Conservation (phyloP, 2,113 vertebrate species). For the Sterna hirundo region DNA sequence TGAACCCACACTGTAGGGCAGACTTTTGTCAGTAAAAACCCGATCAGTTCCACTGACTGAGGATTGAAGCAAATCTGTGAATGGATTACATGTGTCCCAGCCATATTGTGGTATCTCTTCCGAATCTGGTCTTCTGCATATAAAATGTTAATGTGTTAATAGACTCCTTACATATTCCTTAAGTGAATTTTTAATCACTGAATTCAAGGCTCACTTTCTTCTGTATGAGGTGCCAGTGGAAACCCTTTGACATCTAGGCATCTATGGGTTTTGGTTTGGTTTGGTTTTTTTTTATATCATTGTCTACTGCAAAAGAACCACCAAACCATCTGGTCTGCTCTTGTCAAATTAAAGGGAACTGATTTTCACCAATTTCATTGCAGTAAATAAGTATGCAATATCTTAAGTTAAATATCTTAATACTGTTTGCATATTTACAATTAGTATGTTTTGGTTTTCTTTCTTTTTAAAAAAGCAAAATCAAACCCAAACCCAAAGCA, state of each 20-base stretch:
- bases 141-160: neutral
- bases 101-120: neutral
- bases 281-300: neutral
- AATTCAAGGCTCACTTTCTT: neutral
- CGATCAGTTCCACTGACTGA: neutral
- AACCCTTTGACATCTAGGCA: neutral
- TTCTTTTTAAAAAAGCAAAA: neutral
- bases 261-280: neutral
- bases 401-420: neutral
- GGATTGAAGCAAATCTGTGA: neutral
- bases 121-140: neutral
- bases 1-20: accelerated
- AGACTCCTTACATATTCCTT: neutral
- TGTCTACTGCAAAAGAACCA: neutral
- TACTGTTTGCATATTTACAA: neutral
- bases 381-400: neutral
- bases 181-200: neutral
- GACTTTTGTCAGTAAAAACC: neutral
- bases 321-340: neutral
- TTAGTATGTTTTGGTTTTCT: neutral
- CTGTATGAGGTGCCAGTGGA: neutral
- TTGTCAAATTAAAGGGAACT: neutral
- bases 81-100: neutral
- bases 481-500: neutral
- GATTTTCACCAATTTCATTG: neutral